Base-by-base conservation (phyloP, 2,888 invertebrate genomes). In the Charanyca ferruginea region DNA sequence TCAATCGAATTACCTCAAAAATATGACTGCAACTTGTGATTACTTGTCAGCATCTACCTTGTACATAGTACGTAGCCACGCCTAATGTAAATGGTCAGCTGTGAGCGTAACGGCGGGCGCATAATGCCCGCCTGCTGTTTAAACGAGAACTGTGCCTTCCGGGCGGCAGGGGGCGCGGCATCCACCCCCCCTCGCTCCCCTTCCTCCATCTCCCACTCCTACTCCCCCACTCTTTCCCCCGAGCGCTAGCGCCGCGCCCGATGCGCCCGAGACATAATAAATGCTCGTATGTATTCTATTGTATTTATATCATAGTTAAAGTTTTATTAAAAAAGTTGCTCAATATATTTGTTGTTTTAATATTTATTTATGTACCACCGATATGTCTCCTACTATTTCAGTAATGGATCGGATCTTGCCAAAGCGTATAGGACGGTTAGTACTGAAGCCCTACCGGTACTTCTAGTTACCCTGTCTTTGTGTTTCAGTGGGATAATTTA, bases 291-390 rank as follows among this genome's bases (percentile, higher is more conserved):
- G 93, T 93, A 93, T 91, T 92, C 90, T 91, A 92, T 93, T 93
- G 93, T 94, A 93, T 93, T 93, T 92, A 93, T 92, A 93, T 92
- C 84, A 92, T 94, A 94, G 93, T 93, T 92, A 89, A 90, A 90
- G 86, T 90, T 94, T 94, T 92, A 91, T 93, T 92, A 93, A 93
- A 94, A 94, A 93, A 92, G 93, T 94, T 94, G 94, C 94, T 94
- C 94, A 94, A 94, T 90, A 86, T 45, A 32, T 44, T 61, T 68
- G 66, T 28, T 25, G 73, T 89, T 88, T 90, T 47, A 78, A n/a
- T 60, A 1, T 11, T 3, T 16, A 16, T 5, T 38, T 16, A 79
- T 74, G 51, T 20, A 18, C 13, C 22, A 1, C 35, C 16, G 16
- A 3, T 16, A 16, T 52, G 7, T 9, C n/a, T n/a, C 18, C 20